Evolutionary conservation across 2,888 invertebrate species (phyloP), one percentile per base, ranked within the genome.

Genomic region (Eristalis intricaria): DNA sequence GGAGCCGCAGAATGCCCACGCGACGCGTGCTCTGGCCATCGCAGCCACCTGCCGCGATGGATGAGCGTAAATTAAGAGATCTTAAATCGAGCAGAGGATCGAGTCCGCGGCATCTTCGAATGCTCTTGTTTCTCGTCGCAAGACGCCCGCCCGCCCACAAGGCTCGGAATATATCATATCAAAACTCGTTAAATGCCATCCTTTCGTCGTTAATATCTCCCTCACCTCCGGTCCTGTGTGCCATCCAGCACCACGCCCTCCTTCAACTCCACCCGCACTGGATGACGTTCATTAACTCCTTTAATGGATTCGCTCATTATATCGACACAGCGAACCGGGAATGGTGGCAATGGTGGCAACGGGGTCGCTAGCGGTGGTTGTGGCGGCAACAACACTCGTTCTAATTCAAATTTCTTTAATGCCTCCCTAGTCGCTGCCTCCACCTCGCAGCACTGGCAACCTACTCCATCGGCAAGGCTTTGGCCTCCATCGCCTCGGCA

Each of bases 231-330:
- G 26, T 3, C 3, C 26, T 26, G 26, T 26, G 26, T 26, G 0
- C 23, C 60, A n/a, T n/a, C n/a, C n/a, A n/a, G 11, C 60, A 60
- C 7, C 60, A 10, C n/a, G n/a, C 35, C 32, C 15, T 7, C 19
- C 68, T 32, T 7, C 22, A 56, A 23, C 56, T 22, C 22, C 13
- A 50, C 35, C 26, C 40, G 4, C 8, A 22, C 58, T 11, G 11
- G 58, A 10, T 26, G 38, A 70, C 38, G 43, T 61, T 71, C 71
- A 71, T 71, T 73, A 73, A 73, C 61, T 63, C 71, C 40, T 63
- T 63, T 63, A 71, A 60, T 60, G 38, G 60, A 60, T 70, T 70
- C 40, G 38, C 23, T 71, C 38, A 70, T 60, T 60, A 69, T 35
- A 69, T 69, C 56, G 32, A 32, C 19, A 56, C 56, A 69, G 22